Percentiles rank a stretch among this genome's conserved stretches.
phyloP scores from a whole-genome alignment of 2,113 vertebrate genomes.

The Paraplagusia blochii region DNA sequence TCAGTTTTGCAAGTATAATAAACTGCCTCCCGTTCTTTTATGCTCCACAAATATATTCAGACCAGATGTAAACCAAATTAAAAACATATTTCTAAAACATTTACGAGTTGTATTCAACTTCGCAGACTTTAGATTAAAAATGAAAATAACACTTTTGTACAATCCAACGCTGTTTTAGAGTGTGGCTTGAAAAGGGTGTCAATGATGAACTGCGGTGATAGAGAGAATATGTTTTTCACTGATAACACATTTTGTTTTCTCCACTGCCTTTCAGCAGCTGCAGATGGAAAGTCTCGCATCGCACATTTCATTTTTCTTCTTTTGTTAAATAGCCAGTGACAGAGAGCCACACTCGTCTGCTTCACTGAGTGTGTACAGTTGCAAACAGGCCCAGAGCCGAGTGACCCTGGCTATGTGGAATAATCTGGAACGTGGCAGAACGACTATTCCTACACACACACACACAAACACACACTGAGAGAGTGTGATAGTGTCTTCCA shows the following conservation, averaged over 20 bases:
- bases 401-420: slow-evolving; percentile 45
- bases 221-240: slow-evolving; percentile 23
- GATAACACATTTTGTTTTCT: slow-evolving; percentile 30
- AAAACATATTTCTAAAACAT: too few relatives aligned
- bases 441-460: slow-evolving; percentile 35
- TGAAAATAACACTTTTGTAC: not conserved
- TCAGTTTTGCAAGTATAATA: too few relatives aligned
- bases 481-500: slow-evolving; percentile 62
- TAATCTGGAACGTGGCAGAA: slow-evolving; percentile 56
- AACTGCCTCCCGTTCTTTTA: too few relatives aligned
- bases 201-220: slow-evolving; percentile 21
- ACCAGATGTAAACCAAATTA: too few relatives aligned
- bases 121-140: too few relatives aligned
- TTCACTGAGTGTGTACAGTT: slow-evolving; percentile 28
- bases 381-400: slow-evolving; percentile 25
- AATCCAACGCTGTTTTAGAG: not conserved
- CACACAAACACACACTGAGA: not conserved
- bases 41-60: too few relatives aligned
- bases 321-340: slow-evolving; percentile 38
- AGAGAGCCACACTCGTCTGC: slow-evolving; percentile 28
- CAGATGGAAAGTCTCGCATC: slow-evolving; percentile 14
- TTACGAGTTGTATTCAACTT: too few relatives aligned
- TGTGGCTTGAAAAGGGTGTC: not conserved
- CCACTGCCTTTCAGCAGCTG: slow-evolving; percentile 22
- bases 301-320: slow-evolving; percentile 11